Evolutionary conservation across 2,888 invertebrate genomes (phyloP).

Genomic region (Morinoia aosen): DNA sequence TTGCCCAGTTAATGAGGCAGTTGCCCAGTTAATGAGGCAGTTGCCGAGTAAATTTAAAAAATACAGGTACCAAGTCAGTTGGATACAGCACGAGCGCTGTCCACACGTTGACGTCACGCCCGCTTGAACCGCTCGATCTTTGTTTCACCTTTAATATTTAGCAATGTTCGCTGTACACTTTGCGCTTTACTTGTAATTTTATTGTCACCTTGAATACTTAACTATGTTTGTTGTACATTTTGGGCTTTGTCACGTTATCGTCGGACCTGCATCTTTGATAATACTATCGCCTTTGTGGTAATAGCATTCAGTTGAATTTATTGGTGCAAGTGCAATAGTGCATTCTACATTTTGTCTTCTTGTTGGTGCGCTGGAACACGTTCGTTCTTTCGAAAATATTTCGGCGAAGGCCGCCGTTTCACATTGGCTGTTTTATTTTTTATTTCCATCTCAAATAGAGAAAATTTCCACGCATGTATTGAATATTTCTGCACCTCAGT

Average conservation of each 20-base stretch:
- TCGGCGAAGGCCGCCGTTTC: background rate
- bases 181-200: background rate
- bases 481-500: too few relatives aligned
- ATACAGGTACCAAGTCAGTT: background rate
- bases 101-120: background rate
- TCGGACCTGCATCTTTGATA: too few relatives aligned
- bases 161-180: background rate
- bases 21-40: too few relatives aligned
- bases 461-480: background rate
- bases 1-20: too few relatives aligned
- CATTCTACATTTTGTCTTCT: background rate
- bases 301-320: too few relatives aligned
- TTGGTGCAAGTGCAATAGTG: background rate
- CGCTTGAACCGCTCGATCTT: background rate
- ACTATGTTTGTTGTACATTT: background rate
- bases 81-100: background rate
- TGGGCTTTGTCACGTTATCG: background rate
- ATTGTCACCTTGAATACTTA: background rate
- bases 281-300: too few relatives aligned
- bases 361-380: background rate
- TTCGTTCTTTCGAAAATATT: background rate
- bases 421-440: background rate
- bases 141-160: background rate
- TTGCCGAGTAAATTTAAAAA: too few relatives aligned
- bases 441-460: background rate